Base-by-base conservation (phyloP, 2,797 vertebrate species). In the Lepilemur ruficaudatus region DNA sequence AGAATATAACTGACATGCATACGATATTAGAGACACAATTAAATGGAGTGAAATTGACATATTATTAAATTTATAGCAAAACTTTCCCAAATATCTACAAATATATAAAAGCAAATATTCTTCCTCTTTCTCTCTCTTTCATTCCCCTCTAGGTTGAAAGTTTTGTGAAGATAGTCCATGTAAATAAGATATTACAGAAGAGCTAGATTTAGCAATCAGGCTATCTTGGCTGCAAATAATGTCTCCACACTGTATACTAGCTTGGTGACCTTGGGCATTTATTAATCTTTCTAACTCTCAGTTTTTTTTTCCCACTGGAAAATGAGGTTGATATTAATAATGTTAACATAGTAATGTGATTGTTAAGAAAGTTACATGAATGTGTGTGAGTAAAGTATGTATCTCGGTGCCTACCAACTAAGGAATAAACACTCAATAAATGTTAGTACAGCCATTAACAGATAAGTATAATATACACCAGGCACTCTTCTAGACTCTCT, bases 11-110 rank as follows among this genome's bases (percentile, higher is more conserved):
- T 91, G 69, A 70, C 65, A 91, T 69, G 32, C 25, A 38, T 90
- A 83, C 81, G 83, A 50, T 81, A 89, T 82, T 94, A 78, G 79
- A 80, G 38, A 94, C 23, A 75, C 18, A 96, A 93, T 79, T 83
- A 84, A 81, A 63, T 75, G 59, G 38, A 82, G n/a, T 80, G 25
- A 91, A 88, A 85, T 35, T 76, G 15, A 82, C n/a, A 43, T 67
- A 57, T 46, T 79, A 52, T 83, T 81, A 91, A 91, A 80, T 55
- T 38, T 90, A 63, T 82, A 91, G 41, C 23, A 63, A 81, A 67
- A 52, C 3, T n/a, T 89, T 20, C 48, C 14, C 72, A 89, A 61
- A 61, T 79, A 22, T 14, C 32, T 76, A 28, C 8, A 92, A 70
- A 84, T 84, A 59, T 20, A 52, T 79, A 65, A 22, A 82, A 83